phyloP scores from a whole-genome alignment of 2,113 vertebrate genomes.

The Amphilophus citrinellus region DNA sequence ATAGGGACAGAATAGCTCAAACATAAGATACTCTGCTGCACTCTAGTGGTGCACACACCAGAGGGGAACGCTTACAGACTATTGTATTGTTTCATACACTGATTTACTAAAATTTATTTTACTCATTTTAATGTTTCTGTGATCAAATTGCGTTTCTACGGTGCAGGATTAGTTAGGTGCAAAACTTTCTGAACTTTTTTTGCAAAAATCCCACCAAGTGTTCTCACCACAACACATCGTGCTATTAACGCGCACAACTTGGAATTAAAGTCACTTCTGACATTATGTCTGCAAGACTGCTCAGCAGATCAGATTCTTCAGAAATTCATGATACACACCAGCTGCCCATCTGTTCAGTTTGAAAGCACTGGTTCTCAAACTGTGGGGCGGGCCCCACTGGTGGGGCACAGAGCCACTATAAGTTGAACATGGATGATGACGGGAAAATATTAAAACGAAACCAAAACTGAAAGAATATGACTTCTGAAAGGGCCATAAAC shows the following conservation, averaged over 20 bases:
- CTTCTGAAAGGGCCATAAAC: background rate
- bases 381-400: background rate
- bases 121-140: background rate
- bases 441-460: background rate
- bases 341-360: background rate
- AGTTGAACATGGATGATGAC: background rate
- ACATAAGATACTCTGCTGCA: slow-evolving; percentile 42
- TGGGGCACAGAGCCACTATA: background rate
- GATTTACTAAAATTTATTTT: too few species aligned
- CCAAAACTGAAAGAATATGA: background rate
- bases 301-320: background rate
- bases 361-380: background rate
- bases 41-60: slow-evolving; percentile 43
- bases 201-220: background rate
- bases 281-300: background rate
- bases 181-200: background rate
- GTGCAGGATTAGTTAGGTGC: background rate
- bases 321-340: background rate
- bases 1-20: background rate
- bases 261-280: background rate
- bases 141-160: background rate
- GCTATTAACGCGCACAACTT: background rate
- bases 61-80: background rate
- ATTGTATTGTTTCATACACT: background rate
- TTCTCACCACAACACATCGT: background rate